Percentiles rank a stretch among this genome's conserved stretches.
These are phyloP conservation scores for Mimas tiliae DNA, from an alignment of 2,888 invertebrate species.

Conservation along the genomic window DNA sequence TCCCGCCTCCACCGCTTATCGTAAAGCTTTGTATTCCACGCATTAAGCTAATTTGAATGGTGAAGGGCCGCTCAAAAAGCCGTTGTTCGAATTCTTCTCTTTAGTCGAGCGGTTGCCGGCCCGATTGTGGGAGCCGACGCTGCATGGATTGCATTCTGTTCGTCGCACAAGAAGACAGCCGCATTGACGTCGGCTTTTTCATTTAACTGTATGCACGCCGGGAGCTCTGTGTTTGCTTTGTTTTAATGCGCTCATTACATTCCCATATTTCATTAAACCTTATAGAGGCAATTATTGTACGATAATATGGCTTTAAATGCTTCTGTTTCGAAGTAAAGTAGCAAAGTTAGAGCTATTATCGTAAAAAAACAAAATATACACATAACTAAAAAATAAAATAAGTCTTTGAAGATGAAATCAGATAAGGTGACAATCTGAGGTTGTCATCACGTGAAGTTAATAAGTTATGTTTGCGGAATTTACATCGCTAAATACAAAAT, in stretches of 20 bases:
- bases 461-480: slow-evolving; percentile 54
- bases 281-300: slow-evolving; percentile 44
- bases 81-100: slow-evolving; percentile 80
- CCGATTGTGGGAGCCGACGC: slow-evolving; percentile 72
- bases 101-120: slow-evolving; percentile 67
- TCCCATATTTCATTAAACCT: slow-evolving; percentile 48
- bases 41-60: slow-evolving; percentile 85
- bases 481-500: slow-evolving; percentile 50
- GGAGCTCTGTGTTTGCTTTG: slow-evolving; percentile 51
- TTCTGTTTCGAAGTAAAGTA: slow-evolving; percentile 16
- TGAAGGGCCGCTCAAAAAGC: slow-evolving; percentile 76
- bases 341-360: slow-evolving; percentile 2
- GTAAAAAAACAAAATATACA: neutral
- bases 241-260: slow-evolving; percentile 59
- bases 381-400: slow-evolving; percentile 70
- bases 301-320: slow-evolving; percentile 5
- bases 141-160: slow-evolving; percentile 74
- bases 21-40: slow-evolving; percentile 77
- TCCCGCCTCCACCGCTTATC: slow-evolving; percentile 73
- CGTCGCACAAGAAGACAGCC: slow-evolving; percentile 69
- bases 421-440: slow-evolving; percentile 73
- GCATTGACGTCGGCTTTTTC: slow-evolving; percentile 71
- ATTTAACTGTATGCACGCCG: slow-evolving; percentile 56
- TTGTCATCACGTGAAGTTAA: slow-evolving; percentile 75
- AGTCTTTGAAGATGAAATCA: slow-evolving; percentile 68